A percentile compares a stretch with the other conserved stretches of the same genome.
Evolutionary conservation across 2,888 invertebrate species (phyloP).

Genomic region (Pammene fasciana): DNA sequence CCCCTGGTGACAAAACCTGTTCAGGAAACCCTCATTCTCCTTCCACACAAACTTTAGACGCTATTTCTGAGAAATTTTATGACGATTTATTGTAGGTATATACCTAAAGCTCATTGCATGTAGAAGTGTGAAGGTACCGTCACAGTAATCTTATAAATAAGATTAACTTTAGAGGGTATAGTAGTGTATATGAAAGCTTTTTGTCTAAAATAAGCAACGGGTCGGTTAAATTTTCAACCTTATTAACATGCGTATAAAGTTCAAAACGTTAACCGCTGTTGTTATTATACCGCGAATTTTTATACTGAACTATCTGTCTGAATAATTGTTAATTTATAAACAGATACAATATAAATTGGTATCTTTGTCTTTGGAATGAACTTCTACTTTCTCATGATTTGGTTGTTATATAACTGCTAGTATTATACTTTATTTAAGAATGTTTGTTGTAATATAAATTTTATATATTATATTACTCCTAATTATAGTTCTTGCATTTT

Average conservation of each 20-base stretch:
- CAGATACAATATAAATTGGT: conserved; percentile 4
- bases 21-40: too few relatives aligned
- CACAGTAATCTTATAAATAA: conserved; percentile 74
- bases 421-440: conserved; percentile 62
- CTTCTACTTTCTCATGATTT: conserved; percentile 46
- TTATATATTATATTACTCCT: conserved; percentile 59
- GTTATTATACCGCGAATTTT: conserved; percentile 1
- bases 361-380: conserved; percentile 43
- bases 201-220: conserved; percentile 38
- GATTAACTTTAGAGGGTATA: conserved; percentile 77
- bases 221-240: conserved; percentile 33
- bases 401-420: conserved; percentile 52
- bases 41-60: too few relatives aligned
- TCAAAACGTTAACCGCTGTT: conserved; percentile 34
- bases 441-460: conserved; percentile 61
- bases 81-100: too few relatives aligned
- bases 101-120: conserved; percentile 45
- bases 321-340: not conserved
- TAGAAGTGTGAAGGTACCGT: conserved; percentile 62
- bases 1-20: too few relatives aligned
- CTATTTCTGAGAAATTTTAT: too few relatives aligned
- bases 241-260: conserved; percentile 25
- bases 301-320: not conserved
- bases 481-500: conserved; percentile 29
- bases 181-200: conserved; percentile 50